Evolutionary conservation across 1,140 invertebrate species (phyloP), one percentile per base, ranked within the genome.

Genomic region (Aphaenogaster rudis): DNA sequence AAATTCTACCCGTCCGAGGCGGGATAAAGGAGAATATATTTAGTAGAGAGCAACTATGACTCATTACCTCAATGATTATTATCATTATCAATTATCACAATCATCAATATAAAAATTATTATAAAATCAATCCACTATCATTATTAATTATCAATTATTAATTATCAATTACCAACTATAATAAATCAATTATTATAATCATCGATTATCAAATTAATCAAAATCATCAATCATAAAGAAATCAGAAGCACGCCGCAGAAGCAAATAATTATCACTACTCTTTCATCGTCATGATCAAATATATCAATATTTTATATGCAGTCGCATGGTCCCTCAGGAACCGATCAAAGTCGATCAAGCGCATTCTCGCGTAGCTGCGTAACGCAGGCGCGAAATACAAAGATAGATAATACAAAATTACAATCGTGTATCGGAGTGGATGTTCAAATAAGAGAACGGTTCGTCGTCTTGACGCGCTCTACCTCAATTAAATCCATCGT

Each of bases 331-430:
- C 57, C 80, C 54, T 76, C 42, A 36, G 45, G 57, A 76, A 63
- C 54, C 63, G 48, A 59, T 80, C 57, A 39, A 72, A 28, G 21
- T 50, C n/a, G 21, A 11, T 6, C 63, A 9, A 28, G 79, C 78
- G 86, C 89, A 88, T 63, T 90, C 88, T 90, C 86, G 80, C 80
- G 54, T 74, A 36, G 33, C n/a, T 42, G 69, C 80, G 69, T 48
- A 50, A 59, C 28, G 17, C 54, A 21, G 17, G 28, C 78, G 78
- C 69, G 17, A 80, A 74, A 84, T 61, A 64, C 79, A 85, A 77
- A 48, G 21, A 78, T 33, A 36, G 36, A 76, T 72, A 80, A 67
- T 86, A 86, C 45, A 88, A 88, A 88, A 88, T 64, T 69, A 86
- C 36, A 88, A 90, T 86, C 48, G 42, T 69, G 64, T 39, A 21